These are phyloP conservation scores for Procambarus virginalis DNA, from an alignment of 1,140 invertebrate genomes.

Conservation along the genomic window DNA sequence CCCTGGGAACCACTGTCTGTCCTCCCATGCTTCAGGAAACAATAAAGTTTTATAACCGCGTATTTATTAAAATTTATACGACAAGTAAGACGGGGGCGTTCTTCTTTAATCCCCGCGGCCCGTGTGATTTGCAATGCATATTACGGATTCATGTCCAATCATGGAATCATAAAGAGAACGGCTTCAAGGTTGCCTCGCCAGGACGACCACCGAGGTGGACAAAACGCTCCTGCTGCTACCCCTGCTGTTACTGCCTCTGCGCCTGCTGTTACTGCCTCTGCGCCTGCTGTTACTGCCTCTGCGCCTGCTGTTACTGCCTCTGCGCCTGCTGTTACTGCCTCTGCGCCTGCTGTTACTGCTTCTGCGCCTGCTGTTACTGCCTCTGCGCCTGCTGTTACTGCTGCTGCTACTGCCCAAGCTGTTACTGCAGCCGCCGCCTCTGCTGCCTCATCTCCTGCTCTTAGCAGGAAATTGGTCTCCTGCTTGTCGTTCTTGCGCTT, in stretches of 20 bases:
- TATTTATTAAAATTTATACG: conserved; percentile 59
- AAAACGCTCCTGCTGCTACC: not conserved
- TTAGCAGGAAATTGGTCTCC: too few species aligned
- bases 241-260: too few species aligned
- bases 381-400: too few species aligned
- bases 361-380: too few species aligned
- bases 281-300: too few species aligned
- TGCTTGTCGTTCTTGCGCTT: too few species aligned
- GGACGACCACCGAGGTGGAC: not conserved
- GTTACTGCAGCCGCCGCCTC: not conserved
- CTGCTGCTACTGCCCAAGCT: too few species aligned
- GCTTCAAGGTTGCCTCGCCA: not conserved
- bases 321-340: too few species aligned
- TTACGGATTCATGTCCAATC: conserved; percentile 51
- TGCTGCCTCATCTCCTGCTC: too few species aligned
- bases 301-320: too few species aligned
- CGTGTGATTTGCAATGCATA: conserved; percentile 55
- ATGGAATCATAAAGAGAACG: conserved; percentile 28
- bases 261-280: too few species aligned
- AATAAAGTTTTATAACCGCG: conserved; percentile 52
- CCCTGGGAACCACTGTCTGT: not conserved
- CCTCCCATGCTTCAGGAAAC: conserved; percentile 38
- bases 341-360: too few species aligned
- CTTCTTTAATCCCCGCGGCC: conserved; percentile 13
- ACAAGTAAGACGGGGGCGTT: conserved; percentile 26